Evolutionary conservation across 2,113 vertebrate genomes (phyloP), one percentile per base, ranked within the genome.

Genomic region (Pelmatolapia mariae): DNA sequence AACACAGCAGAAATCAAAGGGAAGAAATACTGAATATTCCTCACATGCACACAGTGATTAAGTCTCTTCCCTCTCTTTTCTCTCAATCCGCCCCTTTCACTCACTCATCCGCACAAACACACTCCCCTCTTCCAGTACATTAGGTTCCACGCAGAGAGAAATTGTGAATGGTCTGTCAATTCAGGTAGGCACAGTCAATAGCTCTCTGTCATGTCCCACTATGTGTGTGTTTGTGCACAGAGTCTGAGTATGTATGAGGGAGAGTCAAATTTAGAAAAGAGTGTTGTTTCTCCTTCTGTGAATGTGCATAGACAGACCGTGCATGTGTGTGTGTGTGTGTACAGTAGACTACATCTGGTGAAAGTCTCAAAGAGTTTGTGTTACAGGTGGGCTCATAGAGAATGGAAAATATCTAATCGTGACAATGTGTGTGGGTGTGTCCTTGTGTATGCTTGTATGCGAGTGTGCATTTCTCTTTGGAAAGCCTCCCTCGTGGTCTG

Each of bases 91-190:
- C 15, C n/a, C 45, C 36, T 88, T 90, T 88, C 83, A 73, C 82
- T 88, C 86, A 80, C 81, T 83, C 84, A 59, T 18, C 80, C 59
- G 36, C 82, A 89, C 82, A 91, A 87, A 89, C 38, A 57, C 86
- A 91, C 78, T 86, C 88, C 52, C 78, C 33, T 90, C 88, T 94
- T 89, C 80, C 56, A 93, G 89, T 90, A 87, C 87, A 93, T 91
- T 91, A 90, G 89, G 83, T 91, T 94, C 91, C 88, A 93, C 63
- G n/a, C 53, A 84, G 87, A 86, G 90, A 86, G 86, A 87, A 89
- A 86, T 90, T 92, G 89, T 92, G 92, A 92, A 92, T 84, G 85
- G 84, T 91, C 89, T 89, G 85, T 85, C 92, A 93, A 86, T 76
- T 79, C 84, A 88, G 73, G 87, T 56, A 84, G 82, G 86, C 26